Conservation (phyloP, 2,888 invertebrate genomes). For the Drosophila austrosaltans region DNA sequence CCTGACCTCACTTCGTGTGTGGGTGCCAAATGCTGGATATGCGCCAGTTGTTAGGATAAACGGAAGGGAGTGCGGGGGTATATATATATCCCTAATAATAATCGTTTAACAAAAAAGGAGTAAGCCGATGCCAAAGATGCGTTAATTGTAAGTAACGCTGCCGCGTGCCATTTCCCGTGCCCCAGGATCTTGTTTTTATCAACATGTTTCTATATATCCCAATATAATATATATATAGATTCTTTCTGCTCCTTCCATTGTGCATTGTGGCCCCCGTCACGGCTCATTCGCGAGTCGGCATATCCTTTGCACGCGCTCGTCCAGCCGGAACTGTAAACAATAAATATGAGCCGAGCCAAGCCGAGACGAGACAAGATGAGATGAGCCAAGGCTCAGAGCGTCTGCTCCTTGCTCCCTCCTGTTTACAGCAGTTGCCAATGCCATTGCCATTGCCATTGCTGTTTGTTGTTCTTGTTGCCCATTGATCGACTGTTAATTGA, state of each 20-base stretch:
- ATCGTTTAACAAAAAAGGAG: slow-evolving; percentile 54
- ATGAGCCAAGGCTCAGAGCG: slow-evolving; percentile 15
- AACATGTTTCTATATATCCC: slow-evolving; percentile 1
- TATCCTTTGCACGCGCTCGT: slow-evolving; percentile 59
- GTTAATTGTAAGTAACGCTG: slow-evolving; percentile 62
- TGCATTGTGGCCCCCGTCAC: not conserved
- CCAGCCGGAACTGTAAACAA: slow-evolving; percentile 82
- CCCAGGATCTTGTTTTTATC: slow-evolving; percentile 8
- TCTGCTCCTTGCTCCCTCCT: slow-evolving; percentile 27
- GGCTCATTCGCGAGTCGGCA: slow-evolving; percentile 31
- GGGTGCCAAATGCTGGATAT: slow-evolving; percentile 63
- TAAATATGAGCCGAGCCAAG: slow-evolving; percentile 58
- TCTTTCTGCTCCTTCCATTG: too few relatives aligned
- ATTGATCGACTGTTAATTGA: slow-evolving; percentile 66
- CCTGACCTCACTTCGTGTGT: slow-evolving; percentile 53
- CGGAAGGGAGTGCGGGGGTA: not conserved
- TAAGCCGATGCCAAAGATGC: slow-evolving; percentile 59
- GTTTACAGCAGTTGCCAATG: slow-evolving; percentile 15
- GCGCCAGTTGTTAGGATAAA: slow-evolving; percentile 52
- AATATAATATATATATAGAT: not conserved
- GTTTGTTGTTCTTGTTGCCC: slow-evolving; percentile 24
- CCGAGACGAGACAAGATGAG: not conserved
- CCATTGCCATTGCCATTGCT: not conserved
- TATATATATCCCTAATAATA: slow-evolving; percentile 13
- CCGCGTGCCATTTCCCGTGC: slow-evolving; percentile 66